Percentiles rank a stretch among this genome's conserved stretches.
phyloP scores from a whole-genome alignment of 2,797 vertebrate genomes.

The Oryzias dopingdopingensis region DNA sequence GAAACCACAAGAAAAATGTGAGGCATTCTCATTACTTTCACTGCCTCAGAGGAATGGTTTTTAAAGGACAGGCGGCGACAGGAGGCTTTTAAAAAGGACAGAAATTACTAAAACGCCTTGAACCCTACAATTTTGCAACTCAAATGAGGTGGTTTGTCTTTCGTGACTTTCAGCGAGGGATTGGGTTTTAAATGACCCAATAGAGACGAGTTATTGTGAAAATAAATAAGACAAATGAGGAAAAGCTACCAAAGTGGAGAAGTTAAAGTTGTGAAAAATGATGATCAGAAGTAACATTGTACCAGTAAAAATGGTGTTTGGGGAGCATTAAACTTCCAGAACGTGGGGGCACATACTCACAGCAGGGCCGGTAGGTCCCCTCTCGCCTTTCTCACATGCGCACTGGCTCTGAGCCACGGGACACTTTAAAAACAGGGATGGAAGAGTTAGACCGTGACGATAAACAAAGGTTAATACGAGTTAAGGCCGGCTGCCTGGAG shows the following conservation, averaged over 20 bases:
- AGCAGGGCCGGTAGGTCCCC: conserved; percentile 78
- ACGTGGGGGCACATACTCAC: conserved; percentile 75
- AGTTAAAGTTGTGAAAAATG: no score
- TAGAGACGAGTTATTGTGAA: no score
- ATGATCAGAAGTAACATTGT: no score
- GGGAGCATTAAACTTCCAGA: no score
- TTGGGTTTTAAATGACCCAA: no score
- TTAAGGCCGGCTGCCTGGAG: not conserved
- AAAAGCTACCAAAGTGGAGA: no score
- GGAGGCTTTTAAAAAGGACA: conserved; percentile 25
- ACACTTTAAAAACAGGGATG: conserved; percentile 78
- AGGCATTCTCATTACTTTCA: conserved; percentile 43
- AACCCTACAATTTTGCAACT: conserved; percentile 52
- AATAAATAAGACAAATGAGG: no score
- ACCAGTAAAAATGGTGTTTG: no score
- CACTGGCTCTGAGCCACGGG: conserved; percentile 72
- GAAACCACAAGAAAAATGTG: conserved; percentile 51
- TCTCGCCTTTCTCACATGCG: conserved; percentile 87
- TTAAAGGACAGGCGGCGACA: no score
- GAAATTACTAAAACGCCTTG: conserved; percentile 33
- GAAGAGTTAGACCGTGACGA: conserved; percentile 18
- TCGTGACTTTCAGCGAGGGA: no score
- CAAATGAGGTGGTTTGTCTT: conserved; percentile 24
- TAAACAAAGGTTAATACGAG: conserved; percentile 15
- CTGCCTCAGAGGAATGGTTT: conserved; percentile 48